Evolutionary conservation across 2,113 vertebrate species (phyloP).

Genomic region (Otis tarda): DNA sequence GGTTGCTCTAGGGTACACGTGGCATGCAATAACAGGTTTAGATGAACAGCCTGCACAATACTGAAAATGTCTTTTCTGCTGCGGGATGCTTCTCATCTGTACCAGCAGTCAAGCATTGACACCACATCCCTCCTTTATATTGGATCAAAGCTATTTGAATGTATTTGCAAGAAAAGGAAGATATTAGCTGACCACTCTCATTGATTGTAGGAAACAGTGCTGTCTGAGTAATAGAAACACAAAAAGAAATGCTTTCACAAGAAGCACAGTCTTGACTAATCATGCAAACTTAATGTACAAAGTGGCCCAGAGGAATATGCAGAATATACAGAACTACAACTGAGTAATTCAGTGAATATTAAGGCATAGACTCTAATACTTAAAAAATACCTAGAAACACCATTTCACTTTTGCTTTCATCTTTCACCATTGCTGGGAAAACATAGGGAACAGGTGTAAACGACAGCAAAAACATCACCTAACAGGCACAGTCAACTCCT

Average conservation of each 20-base stretch:
- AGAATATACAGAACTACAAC: background rate
- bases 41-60: background rate
- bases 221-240: background rate
- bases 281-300: background rate
- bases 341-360: background rate
- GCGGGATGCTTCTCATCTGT: background rate
- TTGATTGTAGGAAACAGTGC: background rate
- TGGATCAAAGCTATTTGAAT: slow-evolving; percentile 4
- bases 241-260: background rate
- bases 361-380: background rate
- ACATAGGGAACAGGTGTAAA: background rate
- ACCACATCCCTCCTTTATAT: background rate
- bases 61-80: background rate
- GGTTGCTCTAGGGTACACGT: slow-evolving; percentile 26
- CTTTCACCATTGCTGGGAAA: background rate
- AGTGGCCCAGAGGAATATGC: background rate
- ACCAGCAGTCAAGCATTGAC: background rate
- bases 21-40: background rate
- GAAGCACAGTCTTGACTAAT: background rate
- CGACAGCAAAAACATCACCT: background rate
- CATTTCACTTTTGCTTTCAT: background rate
- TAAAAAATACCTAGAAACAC: background rate
- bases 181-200: background rate
- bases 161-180: background rate
- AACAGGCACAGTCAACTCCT: background rate